Conservation (phyloP, 2,888 invertebrate genomes). For the Dryomyza anilis region DNA sequence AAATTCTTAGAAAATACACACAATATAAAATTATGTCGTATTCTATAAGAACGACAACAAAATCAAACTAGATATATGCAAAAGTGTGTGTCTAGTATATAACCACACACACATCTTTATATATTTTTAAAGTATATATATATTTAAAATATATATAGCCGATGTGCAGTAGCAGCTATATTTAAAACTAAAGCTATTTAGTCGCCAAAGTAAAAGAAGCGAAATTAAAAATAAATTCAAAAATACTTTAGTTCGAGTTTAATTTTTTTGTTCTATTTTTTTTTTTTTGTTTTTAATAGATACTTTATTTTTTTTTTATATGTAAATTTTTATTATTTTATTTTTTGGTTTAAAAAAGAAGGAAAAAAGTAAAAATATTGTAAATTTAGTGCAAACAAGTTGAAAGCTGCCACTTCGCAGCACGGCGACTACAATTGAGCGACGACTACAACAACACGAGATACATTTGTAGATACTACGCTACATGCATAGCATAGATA, state of each 20-base stretch:
- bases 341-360: background rate
- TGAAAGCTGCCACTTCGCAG: background rate
- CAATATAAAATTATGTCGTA: background rate
- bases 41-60: background rate
- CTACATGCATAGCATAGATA: background rate
- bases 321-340: background rate
- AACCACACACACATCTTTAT: background rate
- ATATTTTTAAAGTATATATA: no score
- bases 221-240: slow-evolving; percentile 49
- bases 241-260: slow-evolving; percentile 34
- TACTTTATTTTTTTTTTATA: background rate
- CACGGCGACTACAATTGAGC: no score
- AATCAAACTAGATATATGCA: background rate
- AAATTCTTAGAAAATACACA: background rate
- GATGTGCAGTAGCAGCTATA: slow-evolving; percentile 43
- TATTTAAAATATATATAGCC: background rate
- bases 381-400: background rate
- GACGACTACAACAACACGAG: background rate
- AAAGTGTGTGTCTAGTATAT: background rate
- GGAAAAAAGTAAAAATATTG: background rate
- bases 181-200: slow-evolving; percentile 57
- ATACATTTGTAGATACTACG: slow-evolving; percentile 7
- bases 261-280: background rate
- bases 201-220: slow-evolving; percentile 47
- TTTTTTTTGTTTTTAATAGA: background rate